phyloP scores from a whole-genome alignment of 2,113 vertebrate genomes.

The Heteronetta atricapilla region DNA sequence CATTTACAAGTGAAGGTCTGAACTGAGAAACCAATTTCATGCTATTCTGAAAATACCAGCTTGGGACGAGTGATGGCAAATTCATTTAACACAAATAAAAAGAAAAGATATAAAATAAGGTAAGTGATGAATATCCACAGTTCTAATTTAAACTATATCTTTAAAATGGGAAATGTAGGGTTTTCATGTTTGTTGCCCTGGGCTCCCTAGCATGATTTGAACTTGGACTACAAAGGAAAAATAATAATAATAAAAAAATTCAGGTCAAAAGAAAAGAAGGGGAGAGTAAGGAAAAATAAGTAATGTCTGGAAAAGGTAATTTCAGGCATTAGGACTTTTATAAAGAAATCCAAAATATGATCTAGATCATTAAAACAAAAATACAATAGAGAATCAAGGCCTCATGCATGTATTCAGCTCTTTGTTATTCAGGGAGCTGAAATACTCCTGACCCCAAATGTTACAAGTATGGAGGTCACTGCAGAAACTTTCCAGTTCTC shows the following conservation, averaged over 20 bases:
- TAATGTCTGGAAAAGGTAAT: background rate
- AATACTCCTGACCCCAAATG: background rate
- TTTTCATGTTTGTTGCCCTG: background rate
- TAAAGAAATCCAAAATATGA: background rate
- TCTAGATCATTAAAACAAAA: background rate
- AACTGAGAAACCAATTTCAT: background rate
- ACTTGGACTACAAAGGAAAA: background rate
- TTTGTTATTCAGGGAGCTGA: constrained; percentile 10
- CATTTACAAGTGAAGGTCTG: background rate
- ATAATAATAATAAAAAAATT: background rate
- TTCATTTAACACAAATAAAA: background rate
- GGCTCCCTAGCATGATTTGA: background rate
- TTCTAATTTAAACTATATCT: background rate
- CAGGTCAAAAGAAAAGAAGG: background rate
- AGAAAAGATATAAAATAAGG: background rate
- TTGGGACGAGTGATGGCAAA: background rate
- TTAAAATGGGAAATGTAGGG: background rate
- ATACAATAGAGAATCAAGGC: background rate
- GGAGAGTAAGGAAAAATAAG: background rate
- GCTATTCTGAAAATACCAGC: background rate
- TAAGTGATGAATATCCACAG: background rate
- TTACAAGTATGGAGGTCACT: background rate
- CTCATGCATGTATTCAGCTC: background rate
- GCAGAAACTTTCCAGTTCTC: background rate
- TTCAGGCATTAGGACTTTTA: background rate